These are phyloP conservation scores for Teleogryllus occipitalis DNA, from an alignment of 1,140 invertebrate genomes.

Conservation along the genomic window DNA sequence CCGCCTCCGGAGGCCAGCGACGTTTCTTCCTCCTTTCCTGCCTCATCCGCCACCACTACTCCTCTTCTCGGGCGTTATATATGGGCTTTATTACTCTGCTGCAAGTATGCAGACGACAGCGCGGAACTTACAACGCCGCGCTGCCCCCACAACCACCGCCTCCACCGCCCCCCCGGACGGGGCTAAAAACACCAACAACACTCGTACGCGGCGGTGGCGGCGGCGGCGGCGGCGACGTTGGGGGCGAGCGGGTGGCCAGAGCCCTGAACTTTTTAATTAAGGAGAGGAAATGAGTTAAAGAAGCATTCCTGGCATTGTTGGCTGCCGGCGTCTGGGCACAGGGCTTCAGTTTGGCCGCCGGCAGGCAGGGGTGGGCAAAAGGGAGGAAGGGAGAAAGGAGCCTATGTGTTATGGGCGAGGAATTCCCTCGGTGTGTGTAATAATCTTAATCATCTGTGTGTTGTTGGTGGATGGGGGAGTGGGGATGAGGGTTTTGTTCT, in stretches of 20 bases:
- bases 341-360: too few species aligned
- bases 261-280: background rate
- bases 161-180: background rate
- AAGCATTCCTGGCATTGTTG: background rate
- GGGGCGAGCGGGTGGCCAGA: too few species aligned
- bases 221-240: too few species aligned
- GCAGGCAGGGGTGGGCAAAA: too few species aligned
- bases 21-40: background rate
- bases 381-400: too few species aligned
- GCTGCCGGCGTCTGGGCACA: background rate
- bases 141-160: too few species aligned
- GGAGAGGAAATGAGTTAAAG: constrained; percentile 4
- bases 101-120: constrained; percentile 3
- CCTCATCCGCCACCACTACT: background rate
- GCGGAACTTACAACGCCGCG: background rate
- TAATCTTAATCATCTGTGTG: too few species aligned
- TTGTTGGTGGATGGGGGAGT: too few species aligned
- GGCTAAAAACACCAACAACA: constrained; percentile 1
- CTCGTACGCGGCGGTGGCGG: background rate
- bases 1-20: too few species aligned
- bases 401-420: too few species aligned
- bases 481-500: too few species aligned
- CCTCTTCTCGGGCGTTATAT: background rate
- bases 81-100: background rate
- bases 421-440: too few species aligned